Conservation (phyloP, 2,888 invertebrate genomes). For the Pyrochroa serraticornis region DNA sequence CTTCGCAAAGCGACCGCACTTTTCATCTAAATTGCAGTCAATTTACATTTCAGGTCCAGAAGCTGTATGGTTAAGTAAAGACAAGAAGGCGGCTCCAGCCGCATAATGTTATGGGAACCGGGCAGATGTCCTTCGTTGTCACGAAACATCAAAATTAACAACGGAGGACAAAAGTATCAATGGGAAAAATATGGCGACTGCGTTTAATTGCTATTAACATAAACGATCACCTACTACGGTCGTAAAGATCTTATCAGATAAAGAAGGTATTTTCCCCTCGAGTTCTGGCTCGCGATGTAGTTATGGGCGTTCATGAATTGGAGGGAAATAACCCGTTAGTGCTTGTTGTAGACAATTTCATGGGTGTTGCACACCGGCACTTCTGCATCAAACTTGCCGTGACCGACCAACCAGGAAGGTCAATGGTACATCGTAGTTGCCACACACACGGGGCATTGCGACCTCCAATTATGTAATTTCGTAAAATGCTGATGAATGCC, state of each 20-base stretch:
- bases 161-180: too few relatives aligned
- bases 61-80: too few relatives aligned
- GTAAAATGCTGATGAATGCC: conserved; percentile 8
- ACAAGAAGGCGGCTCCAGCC: too few relatives aligned
- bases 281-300: conserved; percentile 2
- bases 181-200: too few relatives aligned
- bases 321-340: conserved; percentile 31
- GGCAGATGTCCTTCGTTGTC: too few relatives aligned
- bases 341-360: conserved; percentile 37
- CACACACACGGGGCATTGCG: conserved; percentile 20
- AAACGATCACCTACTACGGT: too few relatives aligned
- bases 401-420: conserved; percentile 36
- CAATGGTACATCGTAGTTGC: conserved; percentile 28
- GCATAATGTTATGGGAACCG: too few relatives aligned
- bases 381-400: conserved; percentile 28
- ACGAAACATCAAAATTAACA: too few relatives aligned
- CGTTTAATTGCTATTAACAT: too few relatives aligned
- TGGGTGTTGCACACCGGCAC: conserved; percentile 29
- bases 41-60: too few relatives aligned
- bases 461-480: conserved; percentile 29
- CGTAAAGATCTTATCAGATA: conserved; percentile 3
- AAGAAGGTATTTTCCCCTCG: not conserved
- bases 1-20: too few relatives aligned
- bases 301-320: conserved; percentile 2
- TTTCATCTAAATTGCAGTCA: too few relatives aligned